Evolutionary conservation across 2,797 vertebrate genomes (phyloP).

Genomic region (Tinamus major): DNA sequence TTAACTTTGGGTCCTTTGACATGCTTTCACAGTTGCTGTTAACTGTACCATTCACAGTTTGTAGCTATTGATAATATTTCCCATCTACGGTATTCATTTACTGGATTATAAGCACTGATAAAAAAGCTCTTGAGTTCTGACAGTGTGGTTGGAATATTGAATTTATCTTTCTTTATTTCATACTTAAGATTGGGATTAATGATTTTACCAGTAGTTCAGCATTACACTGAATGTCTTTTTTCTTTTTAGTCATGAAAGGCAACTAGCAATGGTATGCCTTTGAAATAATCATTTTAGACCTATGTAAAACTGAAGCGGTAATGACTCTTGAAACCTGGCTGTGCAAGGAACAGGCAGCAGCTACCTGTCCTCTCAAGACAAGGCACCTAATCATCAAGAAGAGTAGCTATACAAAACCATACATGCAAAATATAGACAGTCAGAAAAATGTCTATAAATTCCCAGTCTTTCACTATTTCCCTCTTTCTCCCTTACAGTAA

Average conservation of each 20-base stretch:
- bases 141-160: background rate
- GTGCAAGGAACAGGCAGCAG: background rate
- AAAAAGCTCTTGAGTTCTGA: background rate
- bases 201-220: slow-evolving; percentile 10
- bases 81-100: background rate
- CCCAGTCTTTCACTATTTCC: background rate
- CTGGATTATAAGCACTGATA: background rate
- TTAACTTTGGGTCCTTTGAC: background rate
- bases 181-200: background rate
- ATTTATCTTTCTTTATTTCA: background rate
- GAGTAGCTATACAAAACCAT: background rate
- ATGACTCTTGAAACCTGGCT: background rate
- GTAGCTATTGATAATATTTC: background rate
- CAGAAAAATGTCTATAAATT: background rate
- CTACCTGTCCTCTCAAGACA: background rate
- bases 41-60: background rate
- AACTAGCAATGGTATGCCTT: background rate
- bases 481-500: background rate
- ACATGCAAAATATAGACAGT: background rate
- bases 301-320: background rate
- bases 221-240: background rate
- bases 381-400: background rate
- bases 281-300: background rate
- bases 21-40: background rate
- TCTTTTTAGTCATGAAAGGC: background rate